These are phyloP conservation scores for Peromyscus maniculatus DNA, from an alignment of 2,113 vertebrate species.

Conservation along the genomic window DNA sequence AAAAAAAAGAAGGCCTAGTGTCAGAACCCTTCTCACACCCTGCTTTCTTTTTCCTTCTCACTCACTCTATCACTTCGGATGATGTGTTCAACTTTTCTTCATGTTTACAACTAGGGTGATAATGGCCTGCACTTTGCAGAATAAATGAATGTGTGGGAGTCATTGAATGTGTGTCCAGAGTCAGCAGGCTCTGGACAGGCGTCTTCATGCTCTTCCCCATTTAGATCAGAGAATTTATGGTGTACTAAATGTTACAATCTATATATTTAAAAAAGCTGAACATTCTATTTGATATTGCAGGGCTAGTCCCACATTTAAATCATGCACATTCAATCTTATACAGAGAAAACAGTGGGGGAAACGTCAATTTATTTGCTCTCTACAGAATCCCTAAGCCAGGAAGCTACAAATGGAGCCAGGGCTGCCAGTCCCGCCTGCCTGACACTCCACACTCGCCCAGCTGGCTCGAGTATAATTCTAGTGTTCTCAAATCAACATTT, in stretches of 20 bases:
- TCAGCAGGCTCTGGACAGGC: background rate
- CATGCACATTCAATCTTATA: background rate
- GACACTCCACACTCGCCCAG: background rate
- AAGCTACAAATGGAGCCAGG: background rate
- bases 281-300: background rate
- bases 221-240: background rate
- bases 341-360: background rate
- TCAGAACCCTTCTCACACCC: background rate
- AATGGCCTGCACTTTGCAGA: background rate
- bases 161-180: too few relatives aligned
- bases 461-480: background rate
- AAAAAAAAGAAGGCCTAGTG: background rate
- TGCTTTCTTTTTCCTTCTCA: background rate
- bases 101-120: background rate
- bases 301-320: background rate
- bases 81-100: conserved; percentile 13
- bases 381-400: background rate
- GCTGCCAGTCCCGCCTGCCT: background rate
- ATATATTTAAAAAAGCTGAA: background rate
- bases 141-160: background rate
- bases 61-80: background rate
- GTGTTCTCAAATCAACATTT: background rate
- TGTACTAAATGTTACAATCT: background rate
- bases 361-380: background rate
- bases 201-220: background rate